A percentile compares a stretch with the other conserved stretches of the same genome.
These are phyloP conservation scores for Excalfactoria chinensis DNA, from an alignment of 2,113 vertebrate genomes.

Conservation along the genomic window DNA sequence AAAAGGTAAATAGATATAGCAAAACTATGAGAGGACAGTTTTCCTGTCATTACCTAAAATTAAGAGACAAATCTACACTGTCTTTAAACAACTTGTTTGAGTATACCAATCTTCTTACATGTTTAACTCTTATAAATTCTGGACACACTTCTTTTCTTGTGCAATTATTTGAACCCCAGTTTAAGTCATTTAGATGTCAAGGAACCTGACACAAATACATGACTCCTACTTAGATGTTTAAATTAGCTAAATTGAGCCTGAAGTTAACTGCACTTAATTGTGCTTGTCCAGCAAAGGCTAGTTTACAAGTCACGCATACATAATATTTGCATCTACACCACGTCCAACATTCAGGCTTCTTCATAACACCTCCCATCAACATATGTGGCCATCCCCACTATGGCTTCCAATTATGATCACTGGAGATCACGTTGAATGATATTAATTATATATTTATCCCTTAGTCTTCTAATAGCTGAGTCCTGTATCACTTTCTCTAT, in stretches of 20 bases:
- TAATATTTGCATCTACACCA: not conserved
- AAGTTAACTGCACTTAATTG: not conserved
- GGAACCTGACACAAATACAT: not conserved
- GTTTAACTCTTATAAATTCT: not conserved
- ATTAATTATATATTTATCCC: not conserved
- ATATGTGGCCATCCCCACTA: not conserved
- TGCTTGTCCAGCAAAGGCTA: not conserved
- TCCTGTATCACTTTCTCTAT: not conserved
- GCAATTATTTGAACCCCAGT: not conserved
- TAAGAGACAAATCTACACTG: not conserved
- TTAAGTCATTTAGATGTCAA: slow-evolving; percentile 9
- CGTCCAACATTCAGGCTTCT: not conserved
- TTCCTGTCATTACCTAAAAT: not conserved
- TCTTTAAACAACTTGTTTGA: not conserved
- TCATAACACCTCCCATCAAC: not conserved
- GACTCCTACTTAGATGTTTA: slow-evolving; percentile 2
- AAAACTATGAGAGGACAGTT: not conserved
- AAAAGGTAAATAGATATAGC: not conserved
- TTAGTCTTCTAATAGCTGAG: not conserved
- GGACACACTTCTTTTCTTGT: not conserved
- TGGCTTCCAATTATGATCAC: not conserved
- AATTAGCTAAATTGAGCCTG: slow-evolving; percentile 45
- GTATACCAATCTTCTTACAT: not conserved
- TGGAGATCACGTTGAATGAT: not conserved
- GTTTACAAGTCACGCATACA: not conserved